Evolutionary conservation across 2,888 invertebrate species (phyloP).

Genomic region (Tuta absoluta): DNA sequence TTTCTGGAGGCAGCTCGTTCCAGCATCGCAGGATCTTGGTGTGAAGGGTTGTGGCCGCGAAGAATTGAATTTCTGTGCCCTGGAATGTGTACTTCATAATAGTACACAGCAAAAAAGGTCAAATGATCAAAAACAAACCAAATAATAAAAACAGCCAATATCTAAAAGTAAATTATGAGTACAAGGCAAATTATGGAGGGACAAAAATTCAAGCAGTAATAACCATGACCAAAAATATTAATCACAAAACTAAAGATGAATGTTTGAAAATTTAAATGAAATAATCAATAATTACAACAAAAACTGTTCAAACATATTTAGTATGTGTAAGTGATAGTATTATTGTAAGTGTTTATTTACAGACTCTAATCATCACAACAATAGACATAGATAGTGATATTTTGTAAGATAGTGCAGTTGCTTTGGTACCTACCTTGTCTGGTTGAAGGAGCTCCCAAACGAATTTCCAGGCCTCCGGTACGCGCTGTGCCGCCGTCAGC

Average conservation of each 20-base stretch:
- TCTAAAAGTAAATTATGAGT: constrained; percentile 15
- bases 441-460: constrained; percentile 93
- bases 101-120: constrained; percentile 29
- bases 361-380: background rate
- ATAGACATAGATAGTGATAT: background rate
- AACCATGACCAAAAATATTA: constrained; percentile 16
- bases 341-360: constrained; percentile 12
- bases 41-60: constrained; percentile 94
- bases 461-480: constrained; percentile 95
- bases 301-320: background rate
- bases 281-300: constrained; percentile 17
- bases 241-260: constrained; percentile 2
- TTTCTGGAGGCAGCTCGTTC: constrained; percentile 91
- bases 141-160: constrained; percentile 25
- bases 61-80: constrained; percentile 95
- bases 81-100: constrained; percentile 61
- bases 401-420: background rate
- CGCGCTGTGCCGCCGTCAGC: constrained; percentile 92
- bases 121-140: constrained; percentile 25
- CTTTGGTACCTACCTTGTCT: constrained; percentile 84
- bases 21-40: constrained; percentile 93
- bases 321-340: constrained; percentile 6
- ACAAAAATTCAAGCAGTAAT: constrained; percentile 22
- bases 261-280: constrained; percentile 14
- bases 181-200: constrained; percentile 17